These are phyloP conservation scores for Heterodera schachtii DNA, from an alignment of 1,140 invertebrate genomes.

Conservation along the genomic window DNA sequence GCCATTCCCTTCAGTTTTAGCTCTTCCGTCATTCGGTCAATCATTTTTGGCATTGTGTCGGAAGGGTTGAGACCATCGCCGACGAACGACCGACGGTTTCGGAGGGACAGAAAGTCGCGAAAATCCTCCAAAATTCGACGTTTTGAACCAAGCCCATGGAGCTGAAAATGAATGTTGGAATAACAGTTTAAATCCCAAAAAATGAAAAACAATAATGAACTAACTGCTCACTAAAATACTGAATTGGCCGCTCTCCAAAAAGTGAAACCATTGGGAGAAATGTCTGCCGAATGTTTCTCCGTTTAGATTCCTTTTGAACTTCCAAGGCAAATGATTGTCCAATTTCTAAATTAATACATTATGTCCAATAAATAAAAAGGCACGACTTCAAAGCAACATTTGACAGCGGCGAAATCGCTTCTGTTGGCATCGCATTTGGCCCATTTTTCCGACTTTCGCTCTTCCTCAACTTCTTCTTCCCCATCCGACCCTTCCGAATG, in stretches of 20 bases:
- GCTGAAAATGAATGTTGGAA: conserved; percentile 16
- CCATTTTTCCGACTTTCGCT: not conserved
- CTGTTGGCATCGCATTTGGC: conserved; percentile 2
- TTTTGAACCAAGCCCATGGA: conserved; percentile 37
- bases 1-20: conserved; percentile 11
- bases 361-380: not conserved
- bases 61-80: conserved; percentile 24
- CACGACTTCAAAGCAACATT: conserved; percentile 14
- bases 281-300: not conserved
- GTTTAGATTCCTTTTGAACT: not conserved
- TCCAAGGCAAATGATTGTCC: conserved; percentile 10
- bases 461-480: conserved; percentile 9
- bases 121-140: conserved; percentile 30
- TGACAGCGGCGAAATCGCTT: conserved; percentile 9
- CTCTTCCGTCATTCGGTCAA: conserved; percentile 19
- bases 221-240: conserved; percentile 20
- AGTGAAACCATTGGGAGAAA: conserved; percentile 22
- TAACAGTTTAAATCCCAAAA: not conserved
- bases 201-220: not conserved
- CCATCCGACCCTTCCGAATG: not conserved
- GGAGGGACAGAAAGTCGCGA: conserved; percentile 8
- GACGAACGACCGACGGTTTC: conserved; percentile 9
- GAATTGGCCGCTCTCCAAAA: conserved; percentile 26
- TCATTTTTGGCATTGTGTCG: conserved; percentile 15
- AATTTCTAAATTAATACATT: conserved; percentile 21